Evolutionary conservation across 2,888 invertebrate genomes (phyloP).

Genomic region (Andricus quercusramuli): DNA sequence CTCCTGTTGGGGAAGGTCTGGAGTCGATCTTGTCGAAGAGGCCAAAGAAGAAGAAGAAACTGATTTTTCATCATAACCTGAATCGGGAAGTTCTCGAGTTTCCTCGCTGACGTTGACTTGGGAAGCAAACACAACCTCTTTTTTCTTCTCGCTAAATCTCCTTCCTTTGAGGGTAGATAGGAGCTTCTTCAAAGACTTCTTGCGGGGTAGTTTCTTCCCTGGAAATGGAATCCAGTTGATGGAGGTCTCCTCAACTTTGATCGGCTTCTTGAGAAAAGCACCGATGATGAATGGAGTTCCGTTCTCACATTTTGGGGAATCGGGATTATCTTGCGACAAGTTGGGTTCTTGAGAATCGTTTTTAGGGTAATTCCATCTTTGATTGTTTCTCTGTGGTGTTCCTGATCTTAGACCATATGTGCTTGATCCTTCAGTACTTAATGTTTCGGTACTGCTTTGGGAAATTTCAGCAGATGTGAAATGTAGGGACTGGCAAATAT

Average conservation of each 20-base stretch:
- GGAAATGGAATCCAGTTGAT: slow-evolving; percentile 68
- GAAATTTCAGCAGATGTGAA: neutral
- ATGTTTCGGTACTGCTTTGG: neutral
- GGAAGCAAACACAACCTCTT: slow-evolving; percentile 50
- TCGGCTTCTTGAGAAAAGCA: slow-evolving; percentile 66
- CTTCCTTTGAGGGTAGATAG: slow-evolving; percentile 56
- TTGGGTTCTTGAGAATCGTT: neutral
- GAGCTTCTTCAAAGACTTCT: slow-evolving; percentile 65
- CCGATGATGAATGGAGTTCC: slow-evolving; percentile 63
- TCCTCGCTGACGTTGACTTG: slow-evolving; percentile 59
- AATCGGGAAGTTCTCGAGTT: slow-evolving; percentile 58
- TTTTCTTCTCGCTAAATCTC: slow-evolving; percentile 39
- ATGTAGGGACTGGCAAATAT: slow-evolving; percentile 13
- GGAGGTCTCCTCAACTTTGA: slow-evolving; percentile 64
- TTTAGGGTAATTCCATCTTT: neutral
- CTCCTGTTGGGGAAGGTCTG: neutral
- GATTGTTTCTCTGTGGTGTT: neutral
- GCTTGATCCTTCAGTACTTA: neutral
- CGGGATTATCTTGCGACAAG: neutral
- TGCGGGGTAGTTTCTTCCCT: slow-evolving; percentile 63
- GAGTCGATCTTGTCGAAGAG: slow-evolving; percentile 46
- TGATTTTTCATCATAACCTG: slow-evolving; percentile 66
- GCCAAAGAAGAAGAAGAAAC: slow-evolving; percentile 58
- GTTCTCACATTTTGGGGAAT: slow-evolving; percentile 12
- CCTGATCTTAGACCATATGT: neutral